Conservation (phyloP, 2,797 vertebrate genomes). For the Ceyx erithaca region DNA sequence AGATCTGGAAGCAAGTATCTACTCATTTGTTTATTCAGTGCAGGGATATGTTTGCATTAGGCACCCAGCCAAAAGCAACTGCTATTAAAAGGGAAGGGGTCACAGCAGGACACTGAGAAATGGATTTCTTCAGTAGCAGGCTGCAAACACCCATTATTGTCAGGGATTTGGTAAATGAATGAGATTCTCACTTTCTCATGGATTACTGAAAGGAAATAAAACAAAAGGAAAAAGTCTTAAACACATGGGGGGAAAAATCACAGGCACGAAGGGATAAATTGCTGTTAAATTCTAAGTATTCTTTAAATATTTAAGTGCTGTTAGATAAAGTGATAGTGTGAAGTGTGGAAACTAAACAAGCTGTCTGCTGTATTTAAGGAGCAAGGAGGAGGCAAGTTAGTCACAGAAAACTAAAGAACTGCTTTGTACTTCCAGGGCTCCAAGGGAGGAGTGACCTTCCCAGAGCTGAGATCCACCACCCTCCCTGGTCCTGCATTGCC, state of each 20-base stretch:
- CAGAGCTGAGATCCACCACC: background rate
- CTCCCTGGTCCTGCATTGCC: background rate
- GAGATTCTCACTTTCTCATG: conserved; percentile 31
- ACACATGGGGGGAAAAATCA: background rate
- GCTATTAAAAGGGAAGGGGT: conserved; percentile 51
- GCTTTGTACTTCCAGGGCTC: background rate
- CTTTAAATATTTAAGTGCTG: background rate
- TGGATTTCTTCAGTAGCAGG: conserved; percentile 51
- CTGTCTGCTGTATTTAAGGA: background rate
- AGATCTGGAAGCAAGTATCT: conserved; percentile 58
- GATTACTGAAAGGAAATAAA: conserved; percentile 10
- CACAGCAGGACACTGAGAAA: conserved; percentile 69
- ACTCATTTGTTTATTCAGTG: conserved; percentile 53
- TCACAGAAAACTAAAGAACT: background rate
- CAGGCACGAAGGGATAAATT: background rate
- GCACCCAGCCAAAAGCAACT: conserved; percentile 62
- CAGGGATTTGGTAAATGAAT: conserved; percentile 49
- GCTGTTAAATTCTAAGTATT: background rate
- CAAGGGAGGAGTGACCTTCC: background rate
- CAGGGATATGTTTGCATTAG: conserved; percentile 59
- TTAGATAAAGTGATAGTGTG: background rate
- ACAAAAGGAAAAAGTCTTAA: background rate
- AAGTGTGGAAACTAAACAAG: background rate
- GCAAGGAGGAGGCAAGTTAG: background rate
- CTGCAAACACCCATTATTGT: conserved; percentile 56